These are phyloP conservation scores for Drosophila ogumai DNA, from an alignment of 1,140 invertebrate species.

Conservation along the genomic window DNA sequence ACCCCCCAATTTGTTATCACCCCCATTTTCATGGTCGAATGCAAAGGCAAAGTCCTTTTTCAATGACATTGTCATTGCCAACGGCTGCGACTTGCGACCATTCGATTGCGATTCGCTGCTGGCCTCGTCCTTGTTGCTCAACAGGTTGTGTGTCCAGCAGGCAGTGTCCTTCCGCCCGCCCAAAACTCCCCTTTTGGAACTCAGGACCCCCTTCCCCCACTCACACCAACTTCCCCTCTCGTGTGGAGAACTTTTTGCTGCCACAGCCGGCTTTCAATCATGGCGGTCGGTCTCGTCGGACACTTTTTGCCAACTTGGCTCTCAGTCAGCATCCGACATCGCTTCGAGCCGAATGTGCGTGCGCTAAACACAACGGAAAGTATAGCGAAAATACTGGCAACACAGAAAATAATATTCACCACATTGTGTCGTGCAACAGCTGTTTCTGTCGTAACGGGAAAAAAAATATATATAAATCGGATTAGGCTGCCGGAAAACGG, in stretches of 20 bases:
- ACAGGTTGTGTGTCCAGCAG: conserved; percentile 65
- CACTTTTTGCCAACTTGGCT: conserved; percentile 54
- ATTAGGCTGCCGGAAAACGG: conserved; percentile 31
- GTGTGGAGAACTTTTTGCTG: conserved; percentile 18
- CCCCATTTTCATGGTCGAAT: conserved; percentile 50
- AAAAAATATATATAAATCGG: conserved; percentile 29
- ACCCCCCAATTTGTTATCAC: conserved; percentile 13
- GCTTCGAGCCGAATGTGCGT: conserved; percentile 67
- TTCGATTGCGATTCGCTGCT: conserved; percentile 25
- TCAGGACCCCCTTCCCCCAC: neutral
- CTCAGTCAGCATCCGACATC: conserved; percentile 70
- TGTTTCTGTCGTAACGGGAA: conserved; percentile 49
- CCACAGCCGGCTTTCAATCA: conserved; percentile 48
- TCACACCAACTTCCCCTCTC: neutral
- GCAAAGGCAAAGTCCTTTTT: conserved; percentile 55
- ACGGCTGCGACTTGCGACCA: conserved; percentile 1
- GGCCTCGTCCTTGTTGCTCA: conserved; percentile 48
- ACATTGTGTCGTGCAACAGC: conserved; percentile 55
- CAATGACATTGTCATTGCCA: conserved; percentile 68
- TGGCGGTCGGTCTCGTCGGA: conserved; percentile 36
- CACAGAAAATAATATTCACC: conserved; percentile 34
- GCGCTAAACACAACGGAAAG: conserved; percentile 36
- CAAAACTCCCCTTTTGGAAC: neutral
- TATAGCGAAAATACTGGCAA: conserved; percentile 7
- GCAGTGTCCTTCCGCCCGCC: conserved; percentile 6